Evolutionary conservation across 2,797 vertebrate species (phyloP), one percentile per base, ranked within the genome.

Genomic region (Pseudochirops cupreus): DNA sequence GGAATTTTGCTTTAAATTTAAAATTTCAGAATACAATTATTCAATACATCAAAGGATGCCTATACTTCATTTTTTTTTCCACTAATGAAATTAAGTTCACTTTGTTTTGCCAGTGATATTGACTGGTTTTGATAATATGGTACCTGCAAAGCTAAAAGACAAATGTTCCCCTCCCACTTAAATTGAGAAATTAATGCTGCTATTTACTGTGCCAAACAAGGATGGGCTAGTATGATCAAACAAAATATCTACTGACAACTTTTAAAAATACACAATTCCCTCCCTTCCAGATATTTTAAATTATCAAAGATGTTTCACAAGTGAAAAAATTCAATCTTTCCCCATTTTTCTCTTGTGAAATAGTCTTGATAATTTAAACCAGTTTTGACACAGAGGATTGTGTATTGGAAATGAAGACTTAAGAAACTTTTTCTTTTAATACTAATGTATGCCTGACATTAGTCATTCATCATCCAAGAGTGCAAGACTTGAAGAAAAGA

Each of bases 1-100:
- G 52, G 56, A 91, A 91, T 93, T 67, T 52, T 91, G 91, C 39
- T 33, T 96, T 14, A 91, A 91, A 89, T 57, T 21, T 12, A 94
- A 56, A 26, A 29, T 52, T 90, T 90, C 26, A 94, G 67, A 90
- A 90, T 33, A 26, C 9, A 13, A 1, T 91, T 89, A 89, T 89
- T 91, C 29, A 9, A 39, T 50, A 10, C 28, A 91, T 91, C 39
- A 33, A 93, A 67, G 24, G 7, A 31, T 29, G 93, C 16, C 9
- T 4, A 46, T 31, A 26, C 56, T 82, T 24, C 18, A 91, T 46
- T 56, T 93, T 53, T 91, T 39, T 46, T 50, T 26, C 56, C 50
- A 82, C 33, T 39, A 54, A 91, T 26, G 58, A 31, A 93, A 87
- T 16, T 11, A 56, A 29, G 4, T 4, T 90, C 39, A 46, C 14